Conservation (phyloP, 2,797 vertebrate genomes). For the Arremon brunneinucha region DNA sequence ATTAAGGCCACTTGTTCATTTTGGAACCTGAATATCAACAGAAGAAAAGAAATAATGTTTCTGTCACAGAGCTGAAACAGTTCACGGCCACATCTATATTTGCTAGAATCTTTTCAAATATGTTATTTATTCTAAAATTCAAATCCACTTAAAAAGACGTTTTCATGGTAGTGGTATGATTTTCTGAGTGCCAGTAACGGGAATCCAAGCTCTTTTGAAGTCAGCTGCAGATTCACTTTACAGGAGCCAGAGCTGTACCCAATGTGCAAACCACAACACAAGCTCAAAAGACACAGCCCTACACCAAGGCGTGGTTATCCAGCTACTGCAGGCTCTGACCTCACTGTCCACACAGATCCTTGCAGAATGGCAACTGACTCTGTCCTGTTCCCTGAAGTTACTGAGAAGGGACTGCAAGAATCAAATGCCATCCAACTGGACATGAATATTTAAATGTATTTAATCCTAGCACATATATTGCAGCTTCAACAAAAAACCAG, state of each 20-base stretch:
- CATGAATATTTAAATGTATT: neutral
- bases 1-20: slow-evolving; percentile 80
- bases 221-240: neutral
- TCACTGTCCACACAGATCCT: neutral
- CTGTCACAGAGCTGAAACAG: slow-evolving; percentile 36
- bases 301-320: neutral
- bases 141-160: neutral
- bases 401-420: neutral
- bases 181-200: neutral
- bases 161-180: neutral
- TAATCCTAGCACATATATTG: neutral
- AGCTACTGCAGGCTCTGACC: neutral
- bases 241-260: neutral
- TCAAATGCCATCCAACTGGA: neutral
- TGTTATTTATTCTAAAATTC: neutral
- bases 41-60: slow-evolving; percentile 62
- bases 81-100: neutral
- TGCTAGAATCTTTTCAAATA: neutral
- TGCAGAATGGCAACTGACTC: neutral
- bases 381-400: neutral
- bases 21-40: slow-evolving; percentile 79
- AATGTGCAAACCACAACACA: neutral
- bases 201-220: neutral
- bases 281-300: neutral
- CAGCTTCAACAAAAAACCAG: neutral